Conservation (phyloP, 2,797 vertebrate genomes). For the Lycodopsis pacificus region DNA sequence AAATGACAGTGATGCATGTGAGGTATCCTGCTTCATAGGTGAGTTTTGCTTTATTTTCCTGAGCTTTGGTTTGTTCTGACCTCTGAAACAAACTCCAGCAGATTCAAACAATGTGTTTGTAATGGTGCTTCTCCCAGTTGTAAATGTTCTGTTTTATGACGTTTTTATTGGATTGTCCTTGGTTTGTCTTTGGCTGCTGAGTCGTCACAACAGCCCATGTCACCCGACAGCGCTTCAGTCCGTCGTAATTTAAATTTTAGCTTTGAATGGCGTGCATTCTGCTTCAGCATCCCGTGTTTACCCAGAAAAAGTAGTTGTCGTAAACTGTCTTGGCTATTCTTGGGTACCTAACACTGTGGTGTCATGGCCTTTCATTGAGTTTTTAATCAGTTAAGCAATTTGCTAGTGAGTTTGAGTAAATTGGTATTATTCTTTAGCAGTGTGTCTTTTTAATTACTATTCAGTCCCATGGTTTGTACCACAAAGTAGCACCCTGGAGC, state of each 20-base stretch:
- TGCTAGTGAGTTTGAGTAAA: slow-evolving; percentile 27
- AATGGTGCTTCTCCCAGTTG: slow-evolving; percentile 14
- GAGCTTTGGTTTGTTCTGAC: slow-evolving; percentile 38
- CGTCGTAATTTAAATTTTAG: not conserved
- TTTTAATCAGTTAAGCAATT: slow-evolving; percentile 5
- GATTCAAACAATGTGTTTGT: slow-evolving; percentile 9
- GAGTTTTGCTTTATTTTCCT: slow-evolving; percentile 28
- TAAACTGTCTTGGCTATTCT: slow-evolving; percentile 20
- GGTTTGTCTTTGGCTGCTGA: slow-evolving; percentile 27
- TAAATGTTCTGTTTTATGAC: slow-evolving; percentile 38
- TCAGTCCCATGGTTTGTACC: slow-evolving; percentile 8
- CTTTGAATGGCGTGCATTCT: not conserved
- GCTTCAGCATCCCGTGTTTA: not conserved
- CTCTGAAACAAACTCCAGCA: slow-evolving; percentile 25
- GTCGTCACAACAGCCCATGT: not conserved
- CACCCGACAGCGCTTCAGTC: not conserved
- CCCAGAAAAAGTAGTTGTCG: not conserved
- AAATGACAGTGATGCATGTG: slow-evolving; percentile 24
- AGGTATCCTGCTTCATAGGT: slow-evolving; percentile 24
- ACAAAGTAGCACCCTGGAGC: slow-evolving; percentile 18
- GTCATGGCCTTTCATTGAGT: not conserved
- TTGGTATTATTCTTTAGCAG: slow-evolving; percentile 7
- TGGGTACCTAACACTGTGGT: slow-evolving; percentile 25
- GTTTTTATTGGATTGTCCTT: slow-evolving; percentile 9
- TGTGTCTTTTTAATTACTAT: slow-evolving; percentile 17